Evolutionary conservation across 2,888 invertebrate genomes (phyloP).

Genomic region (Crocallis elinguaria): DNA sequence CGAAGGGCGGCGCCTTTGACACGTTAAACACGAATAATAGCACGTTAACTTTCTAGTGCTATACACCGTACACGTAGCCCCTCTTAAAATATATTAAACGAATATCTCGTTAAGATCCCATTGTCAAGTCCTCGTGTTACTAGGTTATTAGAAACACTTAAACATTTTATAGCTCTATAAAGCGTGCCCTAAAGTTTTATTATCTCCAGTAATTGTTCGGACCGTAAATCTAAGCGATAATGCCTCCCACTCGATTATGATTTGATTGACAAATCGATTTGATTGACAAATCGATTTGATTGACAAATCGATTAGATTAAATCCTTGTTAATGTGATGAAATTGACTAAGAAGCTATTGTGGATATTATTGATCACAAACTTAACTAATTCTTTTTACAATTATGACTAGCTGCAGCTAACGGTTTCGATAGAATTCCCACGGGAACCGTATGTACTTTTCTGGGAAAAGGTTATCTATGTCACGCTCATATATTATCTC

Average conservation of each 20-base stretch:
- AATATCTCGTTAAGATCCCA: constrained; percentile 18
- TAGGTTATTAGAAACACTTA: constrained; percentile 30
- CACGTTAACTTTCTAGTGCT: neutral
- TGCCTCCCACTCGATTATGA: constrained; percentile 24
- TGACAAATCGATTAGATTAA: neutral
- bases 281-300: constrained; percentile 11
- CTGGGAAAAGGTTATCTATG: too few relatives aligned
- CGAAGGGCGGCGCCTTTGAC: too few relatives aligned
- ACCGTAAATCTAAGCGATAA: constrained; percentile 26
- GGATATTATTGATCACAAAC: too few relatives aligned
- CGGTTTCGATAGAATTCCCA: too few relatives aligned
- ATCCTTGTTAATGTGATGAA: too few relatives aligned
- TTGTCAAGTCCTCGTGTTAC: constrained; percentile 21
- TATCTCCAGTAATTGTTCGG: constrained; percentile 25
- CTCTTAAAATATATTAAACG: constrained; percentile 1
- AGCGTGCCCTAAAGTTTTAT: constrained; percentile 26
- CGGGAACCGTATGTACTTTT: too few relatives aligned
- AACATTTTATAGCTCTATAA: constrained; percentile 21
- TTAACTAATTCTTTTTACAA: too few relatives aligned
- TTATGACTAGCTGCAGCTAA: too few relatives aligned
- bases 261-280: constrained; percentile 18
- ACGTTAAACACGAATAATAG: too few relatives aligned
- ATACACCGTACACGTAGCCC: neutral
- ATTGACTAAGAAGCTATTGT: too few relatives aligned
- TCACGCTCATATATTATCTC: too few relatives aligned